Conservation (phyloP, 2,113 vertebrate genomes). For the Ageneiosus marmoratus region DNA sequence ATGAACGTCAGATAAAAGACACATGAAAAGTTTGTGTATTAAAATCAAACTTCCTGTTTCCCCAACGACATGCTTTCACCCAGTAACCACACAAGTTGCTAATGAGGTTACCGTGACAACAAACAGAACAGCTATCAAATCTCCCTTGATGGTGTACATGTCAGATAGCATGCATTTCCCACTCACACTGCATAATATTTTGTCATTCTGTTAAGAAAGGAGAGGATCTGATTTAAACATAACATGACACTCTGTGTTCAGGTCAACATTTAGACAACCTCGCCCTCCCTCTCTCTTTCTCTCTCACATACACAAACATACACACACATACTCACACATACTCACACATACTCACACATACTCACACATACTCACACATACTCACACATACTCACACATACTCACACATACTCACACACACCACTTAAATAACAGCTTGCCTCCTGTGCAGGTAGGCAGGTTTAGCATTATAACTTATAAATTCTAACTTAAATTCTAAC, state of each 20-base stretch:
- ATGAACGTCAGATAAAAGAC: neutral
- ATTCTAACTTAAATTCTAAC: too few species aligned
- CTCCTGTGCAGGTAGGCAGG: too few species aligned
- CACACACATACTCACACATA: too few species aligned
- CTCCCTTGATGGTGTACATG: neutral
- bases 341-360: too few species aligned
- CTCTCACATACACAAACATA: too few species aligned
- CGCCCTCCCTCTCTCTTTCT: too few species aligned
- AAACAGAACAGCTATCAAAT: neutral
- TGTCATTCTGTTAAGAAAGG: neutral
- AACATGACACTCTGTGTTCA: neutral
- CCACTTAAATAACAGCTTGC: too few species aligned
- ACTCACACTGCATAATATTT: neutral
- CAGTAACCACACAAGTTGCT: slow-evolving; percentile 8
- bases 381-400: too few species aligned
- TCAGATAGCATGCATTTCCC: neutral
- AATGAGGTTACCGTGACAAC: slow-evolving; percentile 44
- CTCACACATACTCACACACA: too few species aligned
- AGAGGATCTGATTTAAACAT: neutral
- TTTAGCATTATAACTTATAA: too few species aligned
- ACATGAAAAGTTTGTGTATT: neutral
- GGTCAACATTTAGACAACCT: too few species aligned
- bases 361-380: too few species aligned
- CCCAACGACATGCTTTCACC: neutral
- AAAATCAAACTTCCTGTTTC: slow-evolving; percentile 12